A percentile compares a stretch with the other conserved stretches of the same genome.
Evolutionary conservation across 2,888 invertebrate species (phyloP).

Genomic region (Drosophila maculinotata): DNA sequence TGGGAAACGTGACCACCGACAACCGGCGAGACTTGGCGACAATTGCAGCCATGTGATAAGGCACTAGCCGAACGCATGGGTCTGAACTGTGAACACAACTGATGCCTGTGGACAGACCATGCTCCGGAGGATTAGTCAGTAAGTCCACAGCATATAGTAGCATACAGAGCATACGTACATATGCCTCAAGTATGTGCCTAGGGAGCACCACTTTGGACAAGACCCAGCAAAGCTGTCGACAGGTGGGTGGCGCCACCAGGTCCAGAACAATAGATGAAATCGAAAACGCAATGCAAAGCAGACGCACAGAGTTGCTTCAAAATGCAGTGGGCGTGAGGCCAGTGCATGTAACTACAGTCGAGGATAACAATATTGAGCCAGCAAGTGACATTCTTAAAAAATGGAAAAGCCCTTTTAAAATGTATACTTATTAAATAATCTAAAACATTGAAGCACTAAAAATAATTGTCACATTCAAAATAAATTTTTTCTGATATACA

Average conservation of each 20-base stretch:
- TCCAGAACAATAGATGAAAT: conserved; percentile 58
- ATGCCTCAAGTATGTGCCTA: conserved; percentile 8
- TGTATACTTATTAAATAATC: not conserved
- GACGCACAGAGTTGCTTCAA: conserved; percentile 18
- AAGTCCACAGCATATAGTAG: not conserved
- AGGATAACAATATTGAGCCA: conserved; percentile 35
- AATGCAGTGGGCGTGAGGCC: conserved; percentile 17
- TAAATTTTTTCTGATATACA: too few species aligned
- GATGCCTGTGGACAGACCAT: conserved; percentile 7
- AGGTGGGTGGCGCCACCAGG: conserved; percentile 51
- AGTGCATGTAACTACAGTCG: conserved; percentile 28
- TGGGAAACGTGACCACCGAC: conserved; percentile 59
- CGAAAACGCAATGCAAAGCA: conserved; percentile 59
- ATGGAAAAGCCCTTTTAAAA: not conserved
- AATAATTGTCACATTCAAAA: not conserved
- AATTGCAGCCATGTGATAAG: conserved; percentile 41
- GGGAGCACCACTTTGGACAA: conserved; percentile 16
- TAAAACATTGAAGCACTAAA: not conserved
- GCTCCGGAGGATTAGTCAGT: not conserved
- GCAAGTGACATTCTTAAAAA: not conserved
- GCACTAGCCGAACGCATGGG: conserved; percentile 24
- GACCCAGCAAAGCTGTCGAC: conserved; percentile 35
- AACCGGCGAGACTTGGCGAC: conserved; percentile 53
- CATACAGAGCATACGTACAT: not conserved
- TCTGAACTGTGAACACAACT: conserved; percentile 9